phyloP scores from a whole-genome alignment of 2,113 vertebrate species.

The Seriola aureovittata region DNA sequence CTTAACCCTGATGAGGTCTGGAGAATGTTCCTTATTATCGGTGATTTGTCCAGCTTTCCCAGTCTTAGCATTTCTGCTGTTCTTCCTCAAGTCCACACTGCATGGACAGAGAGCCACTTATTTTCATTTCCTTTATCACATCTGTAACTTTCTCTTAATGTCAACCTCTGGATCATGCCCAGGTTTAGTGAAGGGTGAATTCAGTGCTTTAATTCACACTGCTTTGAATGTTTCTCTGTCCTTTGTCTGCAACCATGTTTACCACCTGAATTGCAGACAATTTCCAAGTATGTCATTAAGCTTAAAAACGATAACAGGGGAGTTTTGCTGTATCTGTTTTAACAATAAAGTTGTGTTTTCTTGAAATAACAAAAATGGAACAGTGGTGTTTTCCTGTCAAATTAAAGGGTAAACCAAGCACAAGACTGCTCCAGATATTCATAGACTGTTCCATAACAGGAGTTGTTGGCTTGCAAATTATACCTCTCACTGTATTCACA shows the following conservation, averaged over 20 bases:
- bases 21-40: slow-evolving; percentile 54
- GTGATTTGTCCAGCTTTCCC: slow-evolving; percentile 42
- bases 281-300: slow-evolving; percentile 4
- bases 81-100: slow-evolving; percentile 7
- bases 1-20: slow-evolving; percentile 73
- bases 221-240: slow-evolving; percentile 1
- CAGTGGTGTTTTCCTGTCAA: slow-evolving; percentile 31
- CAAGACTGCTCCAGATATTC: slow-evolving; percentile 34
- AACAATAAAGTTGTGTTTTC: slow-evolving; percentile 25
- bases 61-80: slow-evolving; percentile 34
- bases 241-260: slow-evolving; percentile 20
- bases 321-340: slow-evolving; percentile 10
- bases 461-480: slow-evolving; percentile 48
- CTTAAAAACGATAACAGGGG: not conserved
- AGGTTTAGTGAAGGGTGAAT: not conserved
- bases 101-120: slow-evolving; percentile 27
- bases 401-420: slow-evolving; percentile 39
- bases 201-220: slow-evolving; percentile 15
- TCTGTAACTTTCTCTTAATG: slow-evolving; percentile 23
- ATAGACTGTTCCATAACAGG: slow-evolving; percentile 13
- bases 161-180: slow-evolving; percentile 25
- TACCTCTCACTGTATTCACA: slow-evolving; percentile 27
- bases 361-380: slow-evolving; percentile 28
- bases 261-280: slow-evolving; percentile 2
- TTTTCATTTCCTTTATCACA: slow-evolving; percentile 32